These are phyloP conservation scores for Elachura formosa DNA, from an alignment of 2,113 vertebrate species.

Conservation along the genomic window DNA sequence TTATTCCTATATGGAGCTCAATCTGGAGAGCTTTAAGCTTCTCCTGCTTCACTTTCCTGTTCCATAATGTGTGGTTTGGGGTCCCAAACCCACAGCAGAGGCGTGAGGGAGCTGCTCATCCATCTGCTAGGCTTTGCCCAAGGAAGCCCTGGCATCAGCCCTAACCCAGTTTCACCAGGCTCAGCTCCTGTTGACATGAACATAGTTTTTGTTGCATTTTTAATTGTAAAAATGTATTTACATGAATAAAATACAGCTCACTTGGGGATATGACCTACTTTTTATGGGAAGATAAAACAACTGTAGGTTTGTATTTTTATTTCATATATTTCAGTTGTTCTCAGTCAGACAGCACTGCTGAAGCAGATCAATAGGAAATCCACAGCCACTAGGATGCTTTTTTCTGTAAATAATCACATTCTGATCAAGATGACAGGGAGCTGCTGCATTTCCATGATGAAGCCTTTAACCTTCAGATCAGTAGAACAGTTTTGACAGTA, in stretches of 20 bases:
- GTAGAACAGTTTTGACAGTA: conserved; percentile 25
- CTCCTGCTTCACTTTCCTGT: background rate
- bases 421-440: background rate
- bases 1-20: conserved; percentile 35
- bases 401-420: conserved; percentile 4
- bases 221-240: conserved; percentile 54
- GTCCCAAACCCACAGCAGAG: accelerated
- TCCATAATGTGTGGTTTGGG: background rate
- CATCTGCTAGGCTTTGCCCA: background rate
- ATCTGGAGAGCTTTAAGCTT: background rate
- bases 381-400: background rate
- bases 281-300: background rate
- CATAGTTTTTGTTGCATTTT: conserved; percentile 42
- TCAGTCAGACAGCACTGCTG: background rate
- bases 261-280: conserved; percentile 56
- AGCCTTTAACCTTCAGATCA: conserved; percentile 45
- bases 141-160: background rate
- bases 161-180: background rate
- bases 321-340: background rate
- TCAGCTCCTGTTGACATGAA: background rate
- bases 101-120: background rate
- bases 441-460: background rate
- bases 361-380: conserved; percentile 7
- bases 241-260: conserved; percentile 54
- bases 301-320: background rate